Base-by-base conservation (phyloP, 2,113 vertebrate genomes). In the Alethe diademata region DNA sequence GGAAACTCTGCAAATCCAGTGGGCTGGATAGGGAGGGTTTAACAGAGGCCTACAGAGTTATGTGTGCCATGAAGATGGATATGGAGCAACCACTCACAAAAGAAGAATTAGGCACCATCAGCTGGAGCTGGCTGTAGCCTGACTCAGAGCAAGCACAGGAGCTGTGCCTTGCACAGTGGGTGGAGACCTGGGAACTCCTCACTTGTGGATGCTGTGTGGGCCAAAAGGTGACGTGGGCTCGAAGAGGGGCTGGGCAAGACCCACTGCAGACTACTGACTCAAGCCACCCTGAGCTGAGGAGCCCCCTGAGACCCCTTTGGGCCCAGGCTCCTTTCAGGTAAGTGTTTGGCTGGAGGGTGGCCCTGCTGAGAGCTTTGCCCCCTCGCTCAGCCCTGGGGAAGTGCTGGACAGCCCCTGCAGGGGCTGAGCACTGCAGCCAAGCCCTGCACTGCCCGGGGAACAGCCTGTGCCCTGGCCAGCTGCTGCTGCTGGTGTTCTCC, bases 391-490 rank as follows among this genome's bases (percentile, higher is more conserved):
- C 6, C 6, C 2, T 8, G 56, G 40, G 24, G 0, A 0, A 64
- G 36, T 0, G 0, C 51, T 42, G 67, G 29, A 16, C 29, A 51
- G 61, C 6, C 25, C 45, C 36, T 9, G 3, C 40, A 57, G 40
- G 24, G 5, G 11, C 40, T 57, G 33, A 76, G 50, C 35, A 5
- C 38, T 14, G 48, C 73, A 45, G 3, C 10, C 8, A 35, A 11
- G 60, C 25, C 9, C 1, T 35, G 51, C 31, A 38, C 24, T 7
- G 4, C 3, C 5, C 0, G 0, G 50, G 51, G 22, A 61, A 10
- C 42, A 61, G 70, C n/a, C 65, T 57, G 69, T 9, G 14, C 54
- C 38, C 40, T 11, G 42, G 65, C 8, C 70, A 83, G 36, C n/a
- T 33, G 33, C 43, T 73, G 38, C 64, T 74, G 14, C 8, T 79